Conservation (phyloP, 1,140 invertebrate genomes). For the Tetramorium parvispinum region DNA sequence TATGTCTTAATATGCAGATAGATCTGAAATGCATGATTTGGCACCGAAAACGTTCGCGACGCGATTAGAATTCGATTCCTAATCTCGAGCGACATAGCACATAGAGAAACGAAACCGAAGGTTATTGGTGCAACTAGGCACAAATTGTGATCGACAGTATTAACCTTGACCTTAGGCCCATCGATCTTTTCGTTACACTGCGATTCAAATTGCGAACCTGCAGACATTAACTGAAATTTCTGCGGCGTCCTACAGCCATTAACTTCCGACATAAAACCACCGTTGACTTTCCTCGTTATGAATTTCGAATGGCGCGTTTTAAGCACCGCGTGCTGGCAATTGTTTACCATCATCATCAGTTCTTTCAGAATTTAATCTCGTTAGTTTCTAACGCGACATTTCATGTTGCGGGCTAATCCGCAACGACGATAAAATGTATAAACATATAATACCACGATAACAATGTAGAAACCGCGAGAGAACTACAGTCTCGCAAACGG, state of each 20-base stretch:
- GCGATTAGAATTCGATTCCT: conserved; percentile 14
- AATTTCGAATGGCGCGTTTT: conserved; percentile 2
- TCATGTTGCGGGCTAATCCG: neutral
- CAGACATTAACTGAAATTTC: conserved; percentile 20
- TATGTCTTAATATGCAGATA: neutral
- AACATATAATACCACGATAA: neutral
- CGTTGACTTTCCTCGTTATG: neutral
- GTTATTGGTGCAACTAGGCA: neutral
- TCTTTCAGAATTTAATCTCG: conserved; percentile 4
- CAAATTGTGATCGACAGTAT: conserved; percentile 57
- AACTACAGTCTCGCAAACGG: neutral
- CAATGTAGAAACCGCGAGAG: conserved; percentile 16
- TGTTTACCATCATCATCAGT: neutral
- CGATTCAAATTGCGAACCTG: conserved; percentile 18
- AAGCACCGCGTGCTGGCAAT: too few relatives aligned
- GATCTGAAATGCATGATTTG: neutral
- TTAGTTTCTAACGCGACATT: conserved; percentile 22
- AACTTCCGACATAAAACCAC: neutral
- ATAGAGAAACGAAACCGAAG: conserved; percentile 13
- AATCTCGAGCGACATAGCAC: conserved; percentile 15
- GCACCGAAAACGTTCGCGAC: neutral
- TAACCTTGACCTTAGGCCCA: conserved; percentile 65
- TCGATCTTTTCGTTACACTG: conserved; percentile 48
- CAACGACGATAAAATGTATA: neutral
- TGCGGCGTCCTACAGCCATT: neutral